Evolutionary conservation across 2,797 vertebrate species (phyloP).

Genomic region (Zonotrichia albicollis): DNA sequence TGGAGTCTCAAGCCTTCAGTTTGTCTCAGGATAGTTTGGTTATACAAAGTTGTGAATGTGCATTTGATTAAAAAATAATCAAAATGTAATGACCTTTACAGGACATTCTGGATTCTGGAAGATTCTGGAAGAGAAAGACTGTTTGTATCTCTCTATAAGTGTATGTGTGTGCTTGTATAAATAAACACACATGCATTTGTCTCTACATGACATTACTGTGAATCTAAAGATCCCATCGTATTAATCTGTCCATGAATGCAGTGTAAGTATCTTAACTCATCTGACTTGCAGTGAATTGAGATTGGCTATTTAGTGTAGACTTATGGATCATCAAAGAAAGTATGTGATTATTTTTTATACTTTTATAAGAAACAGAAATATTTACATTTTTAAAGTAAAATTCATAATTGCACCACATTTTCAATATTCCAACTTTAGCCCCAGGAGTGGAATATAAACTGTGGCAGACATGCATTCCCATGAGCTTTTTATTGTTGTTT

Average conservation of each 20-base stretch:
- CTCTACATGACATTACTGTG: background rate
- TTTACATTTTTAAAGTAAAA: slow-evolving; percentile 23
- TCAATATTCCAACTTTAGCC: slow-evolving; percentile 29
- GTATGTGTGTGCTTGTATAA: background rate
- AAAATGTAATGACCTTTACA: slow-evolving; percentile 4
- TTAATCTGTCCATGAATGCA: background rate
- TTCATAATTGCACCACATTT: slow-evolving; percentile 11
- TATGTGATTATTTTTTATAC: background rate
- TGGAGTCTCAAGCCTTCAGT: background rate
- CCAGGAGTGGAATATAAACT: slow-evolving; percentile 42
- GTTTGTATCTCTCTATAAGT: background rate
- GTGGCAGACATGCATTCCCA: slow-evolving; percentile 65
- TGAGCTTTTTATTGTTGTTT: slow-evolving; percentile 70
- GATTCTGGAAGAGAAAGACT: slow-evolving; percentile 1
- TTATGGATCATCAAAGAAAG: background rate
- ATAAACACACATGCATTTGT: background rate
- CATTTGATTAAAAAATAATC: slow-evolving; percentile 40
- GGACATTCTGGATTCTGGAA: no score
- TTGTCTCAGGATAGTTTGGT: slow-evolving; percentile 14
- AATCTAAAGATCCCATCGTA: background rate
- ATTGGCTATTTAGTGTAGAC: background rate
- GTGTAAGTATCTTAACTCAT: background rate
- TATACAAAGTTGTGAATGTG: slow-evolving; percentile 1
- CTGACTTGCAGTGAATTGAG: background rate
- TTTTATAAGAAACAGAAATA: slow-evolving; percentile 27